Percentiles rank a stretch among this genome's conserved stretches.
These are phyloP conservation scores for Anisognathus igniventris DNA, from an alignment of 2,797 vertebrate genomes.

Conservation along the genomic window DNA sequence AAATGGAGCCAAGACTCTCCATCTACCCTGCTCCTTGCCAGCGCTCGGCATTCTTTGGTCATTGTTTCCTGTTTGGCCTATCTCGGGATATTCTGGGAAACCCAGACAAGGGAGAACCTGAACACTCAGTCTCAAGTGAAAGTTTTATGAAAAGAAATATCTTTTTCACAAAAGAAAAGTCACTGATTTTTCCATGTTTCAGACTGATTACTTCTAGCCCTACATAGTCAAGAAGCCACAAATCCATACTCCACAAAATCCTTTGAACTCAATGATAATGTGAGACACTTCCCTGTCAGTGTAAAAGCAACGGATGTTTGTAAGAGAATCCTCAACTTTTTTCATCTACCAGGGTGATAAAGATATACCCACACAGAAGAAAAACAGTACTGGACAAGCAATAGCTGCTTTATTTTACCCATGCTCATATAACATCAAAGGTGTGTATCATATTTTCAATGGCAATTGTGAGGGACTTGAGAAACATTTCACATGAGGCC, in stretches of 20 bases:
- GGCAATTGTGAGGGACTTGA: not conserved
- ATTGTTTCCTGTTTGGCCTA: not conserved
- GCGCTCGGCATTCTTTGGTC: not conserved
- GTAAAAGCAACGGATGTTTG: not conserved
- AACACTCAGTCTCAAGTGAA: not conserved
- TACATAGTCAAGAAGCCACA: not conserved
- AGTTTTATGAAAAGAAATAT: not conserved
- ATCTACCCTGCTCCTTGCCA: not conserved
- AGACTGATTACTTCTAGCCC: not conserved
- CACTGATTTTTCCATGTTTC: not conserved
- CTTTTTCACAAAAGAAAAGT: not conserved
- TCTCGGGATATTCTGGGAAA: not conserved
- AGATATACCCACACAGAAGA: not conserved
- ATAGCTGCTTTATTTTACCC: not conserved
- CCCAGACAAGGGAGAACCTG: not conserved
- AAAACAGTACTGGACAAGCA: not conserved
- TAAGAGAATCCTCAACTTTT: not conserved
- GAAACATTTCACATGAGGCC: not conserved
- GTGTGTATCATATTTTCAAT: not conserved
- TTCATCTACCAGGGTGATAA: not conserved
- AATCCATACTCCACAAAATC: not conserved
- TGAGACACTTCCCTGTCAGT: fast-evolving
- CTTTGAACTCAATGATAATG: not conserved
- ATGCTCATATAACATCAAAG: not conserved
- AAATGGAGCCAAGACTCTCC: not conserved